Evolutionary conservation across 2,113 vertebrate genomes (phyloP), one percentile per base, ranked within the genome.

Genomic region (Balaenoptera acutorostrata): DNA sequence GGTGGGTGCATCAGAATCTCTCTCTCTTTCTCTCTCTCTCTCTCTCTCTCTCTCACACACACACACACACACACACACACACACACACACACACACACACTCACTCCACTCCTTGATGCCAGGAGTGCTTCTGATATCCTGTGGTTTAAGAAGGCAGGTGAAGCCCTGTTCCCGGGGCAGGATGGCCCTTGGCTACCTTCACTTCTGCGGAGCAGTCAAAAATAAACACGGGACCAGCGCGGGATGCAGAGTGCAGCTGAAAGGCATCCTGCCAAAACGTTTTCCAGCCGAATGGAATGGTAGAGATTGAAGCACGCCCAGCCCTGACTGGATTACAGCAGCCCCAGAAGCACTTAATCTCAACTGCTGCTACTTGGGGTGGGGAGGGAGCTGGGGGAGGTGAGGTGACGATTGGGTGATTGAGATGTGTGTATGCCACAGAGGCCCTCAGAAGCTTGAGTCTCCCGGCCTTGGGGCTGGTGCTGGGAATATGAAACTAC

Each of bases 291-390:
- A 95, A 95, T 27, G 95, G 96, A 95, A 95, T 27, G 95, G 96
- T 95, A 86, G 97, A 97, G 96, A 97, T 92, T 95, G 97, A 97
- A 98, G 96, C 82, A 57, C 46, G 90, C 97, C 90, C 59, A 96
- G 96, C 94, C 97, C 97, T 98, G 98, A 98, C 97, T 98, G 98
- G 98, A 98, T 99, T 98, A 98, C 95, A 74, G 25, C 27, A 75
- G 97, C 31, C 97, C 96, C 97, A 98, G 96, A 97, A 98, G 96
- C 97, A 71, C 97, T 98, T 97, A 97, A 98, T 98, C 98, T 98
- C 93, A 36, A 96, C 92, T 57, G 63, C 96, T 96, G 96, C 96
- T 97, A 39, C 82, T 95, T 77, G 95, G 95, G 12, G 1, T 27
- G 14, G 66, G 25, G 39, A 63, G 52, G 52, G 63, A 23, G 13